Evolutionary conservation across 2,797 vertebrate species (phyloP), one percentile per base, ranked within the genome.

Genomic region (Zalophus californianus): DNA sequence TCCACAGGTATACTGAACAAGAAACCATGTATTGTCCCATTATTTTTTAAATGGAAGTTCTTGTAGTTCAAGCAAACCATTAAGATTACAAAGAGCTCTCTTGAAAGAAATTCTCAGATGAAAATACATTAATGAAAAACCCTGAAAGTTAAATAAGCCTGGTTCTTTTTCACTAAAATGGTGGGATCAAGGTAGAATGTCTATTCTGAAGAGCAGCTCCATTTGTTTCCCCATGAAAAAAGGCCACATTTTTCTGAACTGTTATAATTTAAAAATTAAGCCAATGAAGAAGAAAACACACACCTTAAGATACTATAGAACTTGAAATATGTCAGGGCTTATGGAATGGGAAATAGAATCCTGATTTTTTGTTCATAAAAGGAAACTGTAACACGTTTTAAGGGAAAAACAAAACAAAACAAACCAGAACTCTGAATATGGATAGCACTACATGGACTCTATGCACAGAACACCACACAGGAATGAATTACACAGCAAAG

Each of bases 241-340:
- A 97, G 97, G 97, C 94, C 86, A 82, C 62, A 91, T 38, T 94
- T 50, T 94, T 95, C 95, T 94, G 48, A 1, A 97, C 60, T 91
- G 91, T 98, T 96, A 97, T 25, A 98, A 97, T 95, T 88, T 92
- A 98, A 96, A 94, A 66, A 96, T 84, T 95, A 98, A 98, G 94
- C 66, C 90, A 96, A 95, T 96, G 96, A 95, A 98, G 98, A 96
- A 97, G 44, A 97, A 98, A 98, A 98, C 93, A 66, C 96, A 98
- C 86, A 98, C 38, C 98, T 97, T 52, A 86, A 96, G 41, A 97
- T 58, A 96, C 64, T 86, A 72, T 86, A 96, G 98, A 98, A 98
- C 96, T 95, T 98, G 91, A 78, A 97, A 96, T 86, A 96, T 50
- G 56, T 77, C 78, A 95, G 96, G 97, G 96, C 77, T 94, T 72